Percentiles rank a stretch among this genome's conserved stretches.
Conservation (phyloP, 2,888 invertebrate genomes). For the Oligia strigilis region DNA sequence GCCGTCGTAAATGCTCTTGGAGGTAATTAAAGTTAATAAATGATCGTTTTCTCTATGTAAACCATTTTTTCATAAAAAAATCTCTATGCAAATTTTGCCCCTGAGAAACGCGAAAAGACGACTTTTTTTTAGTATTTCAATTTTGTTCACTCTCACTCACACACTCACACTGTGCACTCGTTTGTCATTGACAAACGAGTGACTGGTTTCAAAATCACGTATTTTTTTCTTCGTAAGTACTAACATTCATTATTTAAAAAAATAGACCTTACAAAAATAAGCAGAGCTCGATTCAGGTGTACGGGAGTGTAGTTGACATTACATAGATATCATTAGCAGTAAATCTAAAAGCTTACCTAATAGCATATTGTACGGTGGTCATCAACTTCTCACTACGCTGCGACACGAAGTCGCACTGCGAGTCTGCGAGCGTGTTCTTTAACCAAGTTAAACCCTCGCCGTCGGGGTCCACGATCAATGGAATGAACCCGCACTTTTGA, state of each 20-base stretch:
- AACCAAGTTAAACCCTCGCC: slow-evolving; percentile 96
- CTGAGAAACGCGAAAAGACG: neutral
- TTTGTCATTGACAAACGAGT: neutral
- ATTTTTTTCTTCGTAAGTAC: too few relatives aligned
- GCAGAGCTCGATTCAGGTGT: neutral
- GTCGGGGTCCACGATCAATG: slow-evolving; percentile 97
- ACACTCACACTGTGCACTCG: too few relatives aligned
- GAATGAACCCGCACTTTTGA: slow-evolving; percentile 91
- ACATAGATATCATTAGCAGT: neutral
- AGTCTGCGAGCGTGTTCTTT: slow-evolving; percentile 91
- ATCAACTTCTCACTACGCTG: slow-evolving; percentile 94
- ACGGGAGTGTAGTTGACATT: neutral
- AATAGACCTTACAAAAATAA: neutral
- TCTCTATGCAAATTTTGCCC: neutral
- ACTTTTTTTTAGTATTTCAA: too few relatives aligned
- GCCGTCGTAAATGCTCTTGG: neutral
- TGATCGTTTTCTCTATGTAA: neutral
- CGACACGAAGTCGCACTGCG: slow-evolving; percentile 94
- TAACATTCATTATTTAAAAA: too few relatives aligned
- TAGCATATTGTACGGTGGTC: slow-evolving; percentile 94
- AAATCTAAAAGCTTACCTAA: slow-evolving; percentile 85
- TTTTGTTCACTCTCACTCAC: too few relatives aligned
- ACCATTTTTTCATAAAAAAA: neutral
- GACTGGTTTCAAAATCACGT: too few relatives aligned
- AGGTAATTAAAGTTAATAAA: neutral